Conservation (phyloP, 2,797 vertebrate genomes). For the Chelon labrosus region DNA sequence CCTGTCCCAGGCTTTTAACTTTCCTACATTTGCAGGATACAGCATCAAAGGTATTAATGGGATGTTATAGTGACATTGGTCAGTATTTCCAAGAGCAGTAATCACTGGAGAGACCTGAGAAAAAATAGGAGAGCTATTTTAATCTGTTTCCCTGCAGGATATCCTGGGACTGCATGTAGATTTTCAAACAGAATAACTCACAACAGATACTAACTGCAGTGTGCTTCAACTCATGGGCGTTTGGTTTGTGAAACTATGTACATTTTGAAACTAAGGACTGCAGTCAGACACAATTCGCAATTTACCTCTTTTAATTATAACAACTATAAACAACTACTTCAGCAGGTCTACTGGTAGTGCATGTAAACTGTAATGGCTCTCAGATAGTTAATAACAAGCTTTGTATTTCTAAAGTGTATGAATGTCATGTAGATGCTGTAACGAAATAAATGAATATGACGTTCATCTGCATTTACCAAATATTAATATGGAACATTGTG, state of each 20-base stretch:
- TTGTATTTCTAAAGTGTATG: background rate
- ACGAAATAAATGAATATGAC: background rate
- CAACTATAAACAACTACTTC: background rate
- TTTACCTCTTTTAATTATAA: background rate
- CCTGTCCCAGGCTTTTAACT: slow-evolving; percentile 5
- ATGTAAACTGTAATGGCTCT: background rate
- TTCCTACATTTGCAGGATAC: slow-evolving; percentile 7
- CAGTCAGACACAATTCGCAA: background rate
- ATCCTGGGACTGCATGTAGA: slow-evolving; percentile 72
- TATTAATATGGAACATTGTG: background rate
- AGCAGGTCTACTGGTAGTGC: background rate
- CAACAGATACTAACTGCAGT: slow-evolving; percentile 14
- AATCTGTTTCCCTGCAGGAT: slow-evolving; percentile 78
- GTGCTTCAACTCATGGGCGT: background rate
- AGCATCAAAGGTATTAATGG: slow-evolving; percentile 23
- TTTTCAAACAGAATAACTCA: slow-evolving; percentile 55
- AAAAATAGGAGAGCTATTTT: slow-evolving; percentile 71
- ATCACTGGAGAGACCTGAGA: slow-evolving; percentile 50
- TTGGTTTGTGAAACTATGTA: slow-evolving; percentile 2
- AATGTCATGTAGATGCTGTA: background rate
- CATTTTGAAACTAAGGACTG: background rate
- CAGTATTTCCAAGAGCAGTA: slow-evolving; percentile 51
- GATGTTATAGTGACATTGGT: slow-evolving; percentile 26
- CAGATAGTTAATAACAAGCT: background rate
- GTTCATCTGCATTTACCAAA: background rate